Evolutionary conservation across 2,888 invertebrate species (phyloP).

Genomic region (Euplagia quadripunctaria): DNA sequence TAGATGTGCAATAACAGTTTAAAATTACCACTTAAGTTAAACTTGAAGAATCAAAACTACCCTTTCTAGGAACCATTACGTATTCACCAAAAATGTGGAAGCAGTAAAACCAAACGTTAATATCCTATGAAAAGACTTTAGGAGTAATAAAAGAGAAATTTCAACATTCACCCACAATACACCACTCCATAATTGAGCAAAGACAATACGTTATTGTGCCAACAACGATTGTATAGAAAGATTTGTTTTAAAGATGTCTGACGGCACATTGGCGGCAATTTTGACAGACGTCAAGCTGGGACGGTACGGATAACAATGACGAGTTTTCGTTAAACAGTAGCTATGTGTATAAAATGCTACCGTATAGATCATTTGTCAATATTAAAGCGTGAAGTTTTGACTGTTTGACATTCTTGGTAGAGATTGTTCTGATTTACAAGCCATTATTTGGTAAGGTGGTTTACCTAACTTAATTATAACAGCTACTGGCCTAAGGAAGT

Average conservation of each 20-base stretch:
- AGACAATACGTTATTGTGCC: constrained; percentile 74
- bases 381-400: constrained; percentile 70
- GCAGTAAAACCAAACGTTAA: constrained; percentile 73
- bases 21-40: neutral
- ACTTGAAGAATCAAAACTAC: constrained; percentile 5
- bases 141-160: constrained; percentile 79
- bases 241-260: constrained; percentile 60
- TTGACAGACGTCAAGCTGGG: constrained; percentile 76
- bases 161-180: constrained; percentile 68
- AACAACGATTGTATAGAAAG: constrained; percentile 65
- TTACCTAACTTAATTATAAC: constrained; percentile 9
- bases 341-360: constrained; percentile 72
- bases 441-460: constrained; percentile 9
- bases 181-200: constrained; percentile 84
- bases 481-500: neutral
- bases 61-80: constrained; percentile 65
- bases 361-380: constrained; percentile 70
- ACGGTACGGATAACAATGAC: constrained; percentile 63
- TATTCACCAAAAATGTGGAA: constrained; percentile 74
- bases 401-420: constrained; percentile 34
- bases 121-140: constrained; percentile 44
- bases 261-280: constrained; percentile 75
- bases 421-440: constrained; percentile 10
- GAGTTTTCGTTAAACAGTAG: constrained; percentile 58
- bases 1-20: too few species aligned